Base-by-base conservation (phyloP, 2,797 vertebrate species). In the Anguilla obscura region DNA sequence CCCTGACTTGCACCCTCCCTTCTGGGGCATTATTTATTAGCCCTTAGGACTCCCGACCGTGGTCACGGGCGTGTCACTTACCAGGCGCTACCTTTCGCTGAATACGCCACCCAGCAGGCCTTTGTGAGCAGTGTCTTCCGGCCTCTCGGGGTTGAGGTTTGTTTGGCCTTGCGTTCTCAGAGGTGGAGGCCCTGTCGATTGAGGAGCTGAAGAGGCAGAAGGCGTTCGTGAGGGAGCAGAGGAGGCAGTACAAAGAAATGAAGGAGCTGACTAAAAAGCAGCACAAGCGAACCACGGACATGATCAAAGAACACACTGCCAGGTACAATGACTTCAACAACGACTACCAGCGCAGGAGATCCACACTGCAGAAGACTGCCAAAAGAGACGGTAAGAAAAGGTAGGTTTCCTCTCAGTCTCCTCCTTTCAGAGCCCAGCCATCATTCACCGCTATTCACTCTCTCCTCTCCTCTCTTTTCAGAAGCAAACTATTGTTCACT, bases 241-340 rank as follows among this genome's bases (percentile, higher is more conserved):
- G 97, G 89, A 98, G 98, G 30, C 99, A 99, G 92, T 99, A 99
- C 92, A 99, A 99, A 90, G 99, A 99, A 95, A 98, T 98, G 97
- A 99, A 99, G 93, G 99, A 99, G 90, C 92, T 99, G 86, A 97
- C 98, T 27, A 98, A 98, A 94, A 97, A 96, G 85, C 99, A 99
- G 90, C 98, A 99, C 94, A 99, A 99, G 96, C 99, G 99, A 93
- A 99, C 97, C 36, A 97, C 97, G 0, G 98, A 99, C 93, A 97
- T 99, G 48, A 98, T 99, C 88, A 97, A 98, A 92, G 99, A 99
- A 74, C 96, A 99, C 94, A 98, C 97, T 0, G 92, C 96, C 0
- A 97, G 96, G 88, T 97, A 97, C 56, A 97, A 96, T 30, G 97
- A 98, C 89, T 96, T 97, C 87, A 96, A 97, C 88, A 97, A 95